phyloP scores from a whole-genome alignment of 2,888 invertebrate species.

The Melanostoma mellinum region DNA sequence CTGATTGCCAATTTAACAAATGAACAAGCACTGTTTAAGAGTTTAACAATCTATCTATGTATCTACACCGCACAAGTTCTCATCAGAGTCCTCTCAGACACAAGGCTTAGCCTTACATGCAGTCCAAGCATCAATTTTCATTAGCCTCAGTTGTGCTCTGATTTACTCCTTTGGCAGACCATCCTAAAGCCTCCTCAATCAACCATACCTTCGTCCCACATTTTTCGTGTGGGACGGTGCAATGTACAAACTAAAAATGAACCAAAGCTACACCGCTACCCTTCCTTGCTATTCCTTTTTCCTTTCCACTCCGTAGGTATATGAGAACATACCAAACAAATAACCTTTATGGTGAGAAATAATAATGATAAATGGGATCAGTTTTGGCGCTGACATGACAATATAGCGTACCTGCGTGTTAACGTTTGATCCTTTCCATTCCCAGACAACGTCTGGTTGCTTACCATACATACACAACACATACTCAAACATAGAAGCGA shows the following conservation, averaged over 20 bases:
- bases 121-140: conserved; percentile 64
- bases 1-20: too few relatives aligned
- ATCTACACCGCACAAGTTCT: too few relatives aligned
- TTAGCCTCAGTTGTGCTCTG: conserved; percentile 53
- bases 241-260: too few relatives aligned
- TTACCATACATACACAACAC: too few relatives aligned
- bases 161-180: conserved; percentile 60
- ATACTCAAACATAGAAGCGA: too few relatives aligned
- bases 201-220: background rate
- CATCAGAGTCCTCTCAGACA: conserved; percentile 20
- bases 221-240: too few relatives aligned
- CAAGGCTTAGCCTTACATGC: conserved; percentile 30
- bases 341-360: conserved; percentile 26
- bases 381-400: conserved; percentile 45
- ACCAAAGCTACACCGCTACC: too few relatives aligned
- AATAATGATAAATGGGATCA: conserved; percentile 61
- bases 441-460: too few relatives aligned
- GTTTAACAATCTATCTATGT: too few relatives aligned
- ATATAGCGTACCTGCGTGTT: conserved; percentile 14
- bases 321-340: conserved; percentile 11
- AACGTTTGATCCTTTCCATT: too few relatives aligned
- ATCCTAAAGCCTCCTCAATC: conserved; percentile 12
- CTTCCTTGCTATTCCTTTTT: too few relatives aligned
- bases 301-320: background rate
- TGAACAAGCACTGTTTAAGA: too few relatives aligned